Base-by-base conservation (phyloP, 2,888 invertebrate genomes). In the Torymus tubicola region DNA sequence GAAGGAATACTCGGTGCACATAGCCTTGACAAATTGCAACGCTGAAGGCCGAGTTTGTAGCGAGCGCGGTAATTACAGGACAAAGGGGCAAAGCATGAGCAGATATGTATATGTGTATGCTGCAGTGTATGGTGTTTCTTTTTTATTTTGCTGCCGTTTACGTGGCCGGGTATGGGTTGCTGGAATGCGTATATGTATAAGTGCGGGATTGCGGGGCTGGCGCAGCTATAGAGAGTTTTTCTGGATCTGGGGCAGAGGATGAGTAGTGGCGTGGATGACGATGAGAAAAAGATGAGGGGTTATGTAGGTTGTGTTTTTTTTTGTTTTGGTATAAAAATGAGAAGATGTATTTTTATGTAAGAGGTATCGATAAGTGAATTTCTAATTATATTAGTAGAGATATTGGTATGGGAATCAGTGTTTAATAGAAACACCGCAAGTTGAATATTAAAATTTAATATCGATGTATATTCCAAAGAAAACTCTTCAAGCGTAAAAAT, bases 1-100 rank as follows among this genome's bases (percentile, higher is more conserved):
- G 86, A 83, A 85, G 85, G 87, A 87, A 88, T 88, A 89, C 88
- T 42, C 1, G 1, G 10, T 89, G 89, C n/a, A n/a, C n/a, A n/a
- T 88, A 90, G 89, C 89, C 90, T 90, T 90, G 90, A 90, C 90
- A 90, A 90, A 90, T 90, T 90, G 89, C 90, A 85, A 87, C 86
- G 88, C 87, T 88, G 90, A 90, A 90, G 89, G 89, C 88, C 88
- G 89, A 87, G 42, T 8, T 8, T 5, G 21, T 21, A 21, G 42
- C 42, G 42, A 42, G 85, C 87, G 85, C 84, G 86, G 89, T 90
- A 90, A 90, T 90, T 90, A 90, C 87, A 88, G 89, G 87, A 24
- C 71, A 76, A 75, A 75, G 75, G 67, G 71, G 70, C 60, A 70
- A 69, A 53, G 68, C n/a, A n/a, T n/a, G n/a, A n/a, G n/a, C 10